Percentiles rank a stretch among this genome's conserved stretches.
Evolutionary conservation across 2,113 vertebrate species (phyloP).

Genomic region (Odobenus rosmarus): DNA sequence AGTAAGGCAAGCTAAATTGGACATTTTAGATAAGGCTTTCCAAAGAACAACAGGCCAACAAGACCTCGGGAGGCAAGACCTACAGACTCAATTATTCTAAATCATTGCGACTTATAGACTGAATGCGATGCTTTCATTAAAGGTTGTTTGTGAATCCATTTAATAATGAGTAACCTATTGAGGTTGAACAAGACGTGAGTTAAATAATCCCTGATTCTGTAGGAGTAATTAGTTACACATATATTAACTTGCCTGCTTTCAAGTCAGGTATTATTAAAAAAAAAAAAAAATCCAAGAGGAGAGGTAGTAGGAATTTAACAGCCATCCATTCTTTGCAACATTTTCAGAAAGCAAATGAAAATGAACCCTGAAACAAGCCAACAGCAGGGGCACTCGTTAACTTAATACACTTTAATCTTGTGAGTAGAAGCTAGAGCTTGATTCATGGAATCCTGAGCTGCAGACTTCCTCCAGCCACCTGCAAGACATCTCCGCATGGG

Average conservation of each 20-base stretch:
- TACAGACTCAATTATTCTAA: background rate
- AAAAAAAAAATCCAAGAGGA: background rate
- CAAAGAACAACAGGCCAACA: background rate
- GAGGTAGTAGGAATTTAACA: background rate
- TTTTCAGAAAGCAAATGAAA: slow-evolving; percentile 55
- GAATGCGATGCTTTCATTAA: background rate
- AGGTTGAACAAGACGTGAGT: background rate
- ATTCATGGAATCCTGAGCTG: background rate
- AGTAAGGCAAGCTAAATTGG: slow-evolving; percentile 15
- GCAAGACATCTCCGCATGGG: background rate
- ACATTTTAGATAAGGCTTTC: background rate
- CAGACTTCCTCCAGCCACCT: background rate
- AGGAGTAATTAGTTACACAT: slow-evolving; percentile 34
- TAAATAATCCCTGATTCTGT: slow-evolving; percentile 40
- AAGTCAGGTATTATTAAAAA: background rate
- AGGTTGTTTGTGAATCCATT: slow-evolving; percentile 29
- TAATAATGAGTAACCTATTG: slow-evolving; percentile 48
- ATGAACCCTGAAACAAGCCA: background rate
- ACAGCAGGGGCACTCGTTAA: slow-evolving; percentile 6
- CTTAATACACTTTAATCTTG: background rate
- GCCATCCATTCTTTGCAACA: slow-evolving; percentile 9
- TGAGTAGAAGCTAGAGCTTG: background rate
- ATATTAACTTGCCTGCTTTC: slow-evolving; percentile 53
- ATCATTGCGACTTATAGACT: background rate
- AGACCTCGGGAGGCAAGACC: background rate